These are phyloP conservation scores for Nineta flava DNA, from an alignment of 2,888 invertebrate genomes.

Conservation along the genomic window DNA sequence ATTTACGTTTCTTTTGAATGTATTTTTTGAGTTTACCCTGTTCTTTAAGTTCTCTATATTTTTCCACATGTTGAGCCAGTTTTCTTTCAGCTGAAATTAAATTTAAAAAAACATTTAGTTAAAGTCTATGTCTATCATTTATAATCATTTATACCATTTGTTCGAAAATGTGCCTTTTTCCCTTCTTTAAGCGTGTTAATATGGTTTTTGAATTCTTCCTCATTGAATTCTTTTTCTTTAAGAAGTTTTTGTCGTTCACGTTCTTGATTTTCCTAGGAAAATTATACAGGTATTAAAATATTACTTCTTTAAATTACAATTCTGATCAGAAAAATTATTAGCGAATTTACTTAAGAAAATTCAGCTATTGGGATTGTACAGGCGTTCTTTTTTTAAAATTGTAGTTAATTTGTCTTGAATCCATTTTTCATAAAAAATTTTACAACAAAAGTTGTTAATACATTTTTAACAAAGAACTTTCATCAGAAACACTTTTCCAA, in stretches of 20 bases:
- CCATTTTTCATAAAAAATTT: too few species aligned
- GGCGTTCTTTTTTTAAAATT: too few species aligned
- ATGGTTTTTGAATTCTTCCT: constrained; percentile 37
- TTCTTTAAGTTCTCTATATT: constrained; percentile 67
- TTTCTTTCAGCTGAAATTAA: constrained; percentile 57
- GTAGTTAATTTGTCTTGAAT: too few species aligned
- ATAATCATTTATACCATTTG: not conserved
- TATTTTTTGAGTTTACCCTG: constrained; percentile 65
- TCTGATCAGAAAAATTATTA: too few species aligned
- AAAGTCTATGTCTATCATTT: too few species aligned
- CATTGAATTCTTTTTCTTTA: constrained; percentile 34
- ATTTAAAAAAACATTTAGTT: constrained; percentile 4
- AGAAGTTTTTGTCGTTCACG: constrained; percentile 43
- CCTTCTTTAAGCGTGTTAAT: constrained; percentile 45
- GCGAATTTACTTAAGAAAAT: too few species aligned
- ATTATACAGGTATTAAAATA: too few species aligned
- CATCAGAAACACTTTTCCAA: too few species aligned
- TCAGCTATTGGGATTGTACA: too few species aligned
- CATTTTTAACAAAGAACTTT: too few species aligned
- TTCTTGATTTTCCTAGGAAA: constrained; percentile 54
- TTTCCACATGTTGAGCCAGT: constrained; percentile 55
- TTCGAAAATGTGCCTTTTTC: constrained; percentile 46
- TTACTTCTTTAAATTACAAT: too few species aligned
- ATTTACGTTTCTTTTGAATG: constrained; percentile 64
- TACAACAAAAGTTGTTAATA: too few species aligned